Evolutionary conservation across 2,797 vertebrate genomes (phyloP), one percentile per base, ranked within the genome.

Genomic region (Lutjanus campechanus): DNA sequence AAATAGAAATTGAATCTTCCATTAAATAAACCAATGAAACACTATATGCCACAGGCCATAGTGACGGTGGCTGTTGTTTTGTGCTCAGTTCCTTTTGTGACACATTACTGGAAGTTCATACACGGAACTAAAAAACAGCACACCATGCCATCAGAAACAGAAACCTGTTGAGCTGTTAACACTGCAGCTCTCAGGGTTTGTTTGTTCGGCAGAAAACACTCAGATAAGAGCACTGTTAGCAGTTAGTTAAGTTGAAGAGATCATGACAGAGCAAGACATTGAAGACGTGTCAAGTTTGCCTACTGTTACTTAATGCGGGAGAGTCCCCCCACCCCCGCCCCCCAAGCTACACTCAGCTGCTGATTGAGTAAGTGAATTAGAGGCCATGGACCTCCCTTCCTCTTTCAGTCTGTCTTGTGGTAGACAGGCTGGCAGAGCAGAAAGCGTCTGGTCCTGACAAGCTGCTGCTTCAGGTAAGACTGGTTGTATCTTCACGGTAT

Each of bases 351-450:
- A 8, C 59, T 64, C 50, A 22, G 70, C 92, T 93, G 86, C 89
- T 94, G 85, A 81, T 87, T 82, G 7, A 61, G n/a, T 89, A 60
- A 92, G 76, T 88, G 67, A 91, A 91, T 94, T 86, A 89, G 1
- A 80, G 16, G 22, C 63, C 81, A 69, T 56, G 86, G 72, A 83
- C 63, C 47, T 60, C 54, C 64, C 68, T 91, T 92, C 83, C 79
- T 68, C 84, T 81, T 91, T 83, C 83, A 87, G 44, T 83, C 20
- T 73, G 4, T 1, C 11, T 50, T 54, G 46, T 44, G 15, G 12
- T 47, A 60, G 63, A 25, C 61, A 43, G 40, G 51, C 60, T 25
- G 64, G 73, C 56, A 78, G 58, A 63, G 16, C 11, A 43, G 53
- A 75, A 81, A 46, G 49, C 8, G 5, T 3, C 19, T 41, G 22